Base-by-base conservation (phyloP, 2,888 invertebrate species). In the Alloplasta piceator region DNA sequence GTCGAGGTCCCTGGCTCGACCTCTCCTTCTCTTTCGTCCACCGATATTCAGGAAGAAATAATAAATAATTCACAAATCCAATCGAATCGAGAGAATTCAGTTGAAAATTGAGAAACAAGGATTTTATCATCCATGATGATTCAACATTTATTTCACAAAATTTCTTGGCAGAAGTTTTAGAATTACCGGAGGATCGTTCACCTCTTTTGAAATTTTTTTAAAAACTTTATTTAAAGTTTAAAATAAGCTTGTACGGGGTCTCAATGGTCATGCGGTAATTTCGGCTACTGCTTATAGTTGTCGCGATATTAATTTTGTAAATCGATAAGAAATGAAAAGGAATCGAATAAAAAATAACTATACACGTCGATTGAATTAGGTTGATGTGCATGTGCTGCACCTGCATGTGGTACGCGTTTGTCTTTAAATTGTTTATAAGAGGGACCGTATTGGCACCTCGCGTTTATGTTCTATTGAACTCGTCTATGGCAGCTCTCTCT, bases 401-500 rank as follows among this genome's bases (percentile, higher is more conserved):
- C 56, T 48, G 63, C 76, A 41, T 58, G 48, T 64, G 76, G 48
- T 46, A 72, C 52, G 63, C 56, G 16, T 70, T 9, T 52, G 16
- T 7, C 16, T 39, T 46, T 39, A 48, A 70, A n/a, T n/a, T 58
- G 26, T 63, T 55, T 56, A 77, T 64, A 64, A 77, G 70, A 56
- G 63, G 70, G 66, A 66, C 12, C 66, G 78, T 50, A 67, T 78
- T 67, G 67, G 66, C 78, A 72, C 78, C 72, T 78, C 66, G 67
- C 60, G 78, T 64, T 72, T 60, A 52, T 78, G 43, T 78, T 78
- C 66, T 60, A 72, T 78, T 72, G 52, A 72, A 72, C 60, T 52
- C 52, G 66, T 36, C 66, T 60, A 43, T 14, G 71, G 48, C 41
- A 9, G 52, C 55, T 41, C 55, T 38, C 78, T 82, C 76, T 77